Percentiles rank a stretch among this genome's conserved stretches.
phyloP scores from a whole-genome alignment of 2,888 invertebrate genomes.

The Chrysodeixis includens region DNA sequence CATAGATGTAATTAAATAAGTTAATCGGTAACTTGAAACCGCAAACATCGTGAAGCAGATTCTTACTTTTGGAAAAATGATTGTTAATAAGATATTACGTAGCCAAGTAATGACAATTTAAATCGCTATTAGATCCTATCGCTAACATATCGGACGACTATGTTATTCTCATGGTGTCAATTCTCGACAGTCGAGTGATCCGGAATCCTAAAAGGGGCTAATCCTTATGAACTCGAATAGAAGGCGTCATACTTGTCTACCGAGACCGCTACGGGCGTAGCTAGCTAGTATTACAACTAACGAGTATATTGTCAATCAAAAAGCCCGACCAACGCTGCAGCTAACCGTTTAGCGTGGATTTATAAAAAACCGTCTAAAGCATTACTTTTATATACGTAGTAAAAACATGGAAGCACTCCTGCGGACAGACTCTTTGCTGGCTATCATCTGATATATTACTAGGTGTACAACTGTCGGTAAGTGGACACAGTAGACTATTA shows the following conservation, averaged over 20 bases:
- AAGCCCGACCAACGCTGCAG: constrained; percentile 72
- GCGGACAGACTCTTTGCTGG: constrained; percentile 88
- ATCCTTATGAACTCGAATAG: constrained; percentile 51
- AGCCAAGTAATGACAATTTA: constrained; percentile 25
- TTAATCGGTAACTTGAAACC: constrained; percentile 18
- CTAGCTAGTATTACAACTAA: constrained; percentile 60
- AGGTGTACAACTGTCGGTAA: constrained; percentile 50
- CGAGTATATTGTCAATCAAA: constrained; percentile 80
- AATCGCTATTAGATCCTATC: constrained; percentile 29
- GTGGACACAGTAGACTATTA: constrained; percentile 31
- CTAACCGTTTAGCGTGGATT: constrained; percentile 71
- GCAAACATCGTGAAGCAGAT: constrained; percentile 12
- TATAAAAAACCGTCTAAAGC: constrained; percentile 83
- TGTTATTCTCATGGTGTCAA: constrained; percentile 65
- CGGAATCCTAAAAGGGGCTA: constrained; percentile 53
- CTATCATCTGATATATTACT: constrained; percentile 67
- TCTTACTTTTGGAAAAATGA: background rate
- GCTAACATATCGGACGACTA: constrained; percentile 69
- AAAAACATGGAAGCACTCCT: constrained; percentile 88
- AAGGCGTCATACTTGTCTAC: constrained; percentile 51
- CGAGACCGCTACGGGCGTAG: constrained; percentile 53
- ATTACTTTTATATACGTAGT: constrained; percentile 80
- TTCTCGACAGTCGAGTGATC: constrained; percentile 40
- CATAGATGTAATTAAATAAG: constrained; percentile 35
- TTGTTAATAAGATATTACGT: constrained; percentile 12